phyloP scores from a whole-genome alignment of 2,797 vertebrate genomes.

The Rachycentron canadum region DNA sequence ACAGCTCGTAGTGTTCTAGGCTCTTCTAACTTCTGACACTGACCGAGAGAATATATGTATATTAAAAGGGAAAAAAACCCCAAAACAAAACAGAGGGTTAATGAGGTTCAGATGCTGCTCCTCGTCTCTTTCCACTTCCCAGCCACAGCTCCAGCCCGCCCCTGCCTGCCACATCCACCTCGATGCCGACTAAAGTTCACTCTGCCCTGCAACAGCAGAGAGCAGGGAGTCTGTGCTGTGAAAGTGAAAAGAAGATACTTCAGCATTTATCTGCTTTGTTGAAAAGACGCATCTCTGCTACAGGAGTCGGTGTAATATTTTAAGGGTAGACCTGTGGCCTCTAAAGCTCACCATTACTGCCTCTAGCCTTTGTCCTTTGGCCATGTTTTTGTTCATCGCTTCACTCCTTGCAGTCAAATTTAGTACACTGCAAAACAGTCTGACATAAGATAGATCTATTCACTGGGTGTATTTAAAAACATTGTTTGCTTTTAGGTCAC shows the following conservation, averaged over 20 bases:
- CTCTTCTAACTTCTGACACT: constrained; percentile 46
- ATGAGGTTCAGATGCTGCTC: constrained; percentile 59
- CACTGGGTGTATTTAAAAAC: not conserved
- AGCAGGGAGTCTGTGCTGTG: not conserved
- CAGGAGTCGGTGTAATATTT: constrained; percentile 23
- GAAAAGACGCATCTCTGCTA: constrained; percentile 4
- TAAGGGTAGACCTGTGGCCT: not conserved
- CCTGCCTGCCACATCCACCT: constrained; percentile 26
- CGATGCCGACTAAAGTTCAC: constrained; percentile 22
- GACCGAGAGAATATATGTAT: constrained; percentile 31
- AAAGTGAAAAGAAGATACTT: constrained; percentile 1
- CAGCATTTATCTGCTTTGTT: constrained; percentile 14
- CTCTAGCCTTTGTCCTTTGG: constrained; percentile 36
- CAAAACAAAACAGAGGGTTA: constrained; percentile 47
- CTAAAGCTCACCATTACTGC: constrained; percentile 4
- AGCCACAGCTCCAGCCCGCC: constrained; percentile 15
- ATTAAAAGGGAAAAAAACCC: not conserved
- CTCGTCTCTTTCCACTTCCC: constrained; percentile 38
- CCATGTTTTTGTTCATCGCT: constrained; percentile 11
- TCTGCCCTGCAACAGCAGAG: constrained; percentile 22
- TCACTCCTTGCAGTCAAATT: constrained; percentile 16
- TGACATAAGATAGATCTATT: not conserved
- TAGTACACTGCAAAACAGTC: not conserved
- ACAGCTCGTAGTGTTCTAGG: constrained; percentile 30
- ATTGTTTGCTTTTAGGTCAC: not conserved